Percentiles rank a stretch among this genome's conserved stretches.
Conservation (phyloP, 1,140 invertebrate genomes). For the Mya arenaria region DNA sequence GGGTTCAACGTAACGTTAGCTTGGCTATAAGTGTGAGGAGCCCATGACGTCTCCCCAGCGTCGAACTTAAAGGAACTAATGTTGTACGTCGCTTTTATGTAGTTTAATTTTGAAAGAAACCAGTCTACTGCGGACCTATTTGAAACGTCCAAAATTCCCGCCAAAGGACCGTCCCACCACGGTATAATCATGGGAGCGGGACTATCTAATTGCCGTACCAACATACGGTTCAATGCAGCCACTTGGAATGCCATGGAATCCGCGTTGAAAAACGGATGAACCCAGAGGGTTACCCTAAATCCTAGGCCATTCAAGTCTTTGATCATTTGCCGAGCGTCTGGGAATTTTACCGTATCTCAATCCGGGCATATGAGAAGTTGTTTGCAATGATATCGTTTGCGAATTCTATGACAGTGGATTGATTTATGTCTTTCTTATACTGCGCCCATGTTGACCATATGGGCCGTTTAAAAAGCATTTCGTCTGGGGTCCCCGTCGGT, state of each 20-base stretch:
- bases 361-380: slow-evolving; percentile 88
- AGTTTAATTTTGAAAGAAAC: slow-evolving; percentile 86
- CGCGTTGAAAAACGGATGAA: slow-evolving; percentile 95
- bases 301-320: slow-evolving; percentile 85
- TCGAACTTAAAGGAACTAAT: slow-evolving; percentile 96
- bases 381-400: slow-evolving; percentile 87
- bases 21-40: slow-evolving; percentile 83
- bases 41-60: slow-evolving; percentile 93
- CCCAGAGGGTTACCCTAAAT: slow-evolving; percentile 92
- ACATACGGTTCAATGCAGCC: slow-evolving; percentile 63
- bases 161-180: slow-evolving; percentile 92
- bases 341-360: slow-evolving; percentile 96
- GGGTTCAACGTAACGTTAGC: slow-evolving; percentile 27
- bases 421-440: slow-evolving; percentile 87
- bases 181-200: slow-evolving; percentile 83
- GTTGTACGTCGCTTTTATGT: slow-evolving; percentile 83
- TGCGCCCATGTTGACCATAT: slow-evolving; percentile 97
- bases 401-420: slow-evolving; percentile 86
- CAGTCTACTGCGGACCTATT: slow-evolving; percentile 84
- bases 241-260: slow-evolving; percentile 86
- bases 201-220: slow-evolving; percentile 78
- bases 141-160: slow-evolving; percentile 74
- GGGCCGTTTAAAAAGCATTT: slow-evolving; percentile 88
- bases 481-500: slow-evolving; percentile 84
- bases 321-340: slow-evolving; percentile 85